Conservation (phyloP, 2,797 vertebrate species). For the Amblyopsis hoosieri region DNA sequence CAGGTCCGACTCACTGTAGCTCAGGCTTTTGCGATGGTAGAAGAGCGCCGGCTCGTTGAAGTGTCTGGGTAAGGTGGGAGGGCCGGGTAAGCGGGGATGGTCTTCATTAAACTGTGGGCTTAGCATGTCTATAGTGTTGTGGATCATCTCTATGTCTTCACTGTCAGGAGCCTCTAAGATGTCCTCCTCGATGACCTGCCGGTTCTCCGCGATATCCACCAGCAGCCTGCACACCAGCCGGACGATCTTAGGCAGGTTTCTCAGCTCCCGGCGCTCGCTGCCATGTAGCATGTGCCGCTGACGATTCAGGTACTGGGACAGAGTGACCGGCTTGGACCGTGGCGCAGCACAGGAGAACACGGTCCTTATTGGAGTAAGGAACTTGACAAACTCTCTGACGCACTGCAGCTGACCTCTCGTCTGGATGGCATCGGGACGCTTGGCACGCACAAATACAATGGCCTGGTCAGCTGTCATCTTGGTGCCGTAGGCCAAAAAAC, state of each 20-base stretch:
- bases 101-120: constrained; percentile 58
- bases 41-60: constrained; percentile 81
- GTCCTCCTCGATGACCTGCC: constrained; percentile 85
- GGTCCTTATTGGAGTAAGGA: constrained; percentile 87
- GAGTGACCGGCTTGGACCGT: constrained; percentile 79
- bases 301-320: constrained; percentile 89
- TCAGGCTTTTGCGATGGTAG: constrained; percentile 85
- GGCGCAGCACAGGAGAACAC: constrained; percentile 89
- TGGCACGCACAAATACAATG: constrained; percentile 89
- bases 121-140: constrained; percentile 71
- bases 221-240: constrained; percentile 86
- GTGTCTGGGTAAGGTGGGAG: constrained; percentile 61
- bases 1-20: constrained; percentile 93
- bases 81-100: constrained; percentile 69
- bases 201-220: constrained; percentile 88
- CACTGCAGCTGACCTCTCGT: constrained; percentile 91
- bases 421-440: constrained; percentile 94
- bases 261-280: constrained; percentile 87
- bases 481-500: constrained; percentile 90
- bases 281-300: constrained; percentile 93
- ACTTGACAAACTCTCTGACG: constrained; percentile 89
- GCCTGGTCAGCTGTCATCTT: constrained; percentile 94
- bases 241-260: constrained; percentile 89
- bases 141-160: constrained; percentile 83
- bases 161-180: constrained; percentile 81